These are phyloP conservation scores for Plodia interpunctella DNA, from an alignment of 1,140 invertebrate genomes.

Conservation along the genomic window DNA sequence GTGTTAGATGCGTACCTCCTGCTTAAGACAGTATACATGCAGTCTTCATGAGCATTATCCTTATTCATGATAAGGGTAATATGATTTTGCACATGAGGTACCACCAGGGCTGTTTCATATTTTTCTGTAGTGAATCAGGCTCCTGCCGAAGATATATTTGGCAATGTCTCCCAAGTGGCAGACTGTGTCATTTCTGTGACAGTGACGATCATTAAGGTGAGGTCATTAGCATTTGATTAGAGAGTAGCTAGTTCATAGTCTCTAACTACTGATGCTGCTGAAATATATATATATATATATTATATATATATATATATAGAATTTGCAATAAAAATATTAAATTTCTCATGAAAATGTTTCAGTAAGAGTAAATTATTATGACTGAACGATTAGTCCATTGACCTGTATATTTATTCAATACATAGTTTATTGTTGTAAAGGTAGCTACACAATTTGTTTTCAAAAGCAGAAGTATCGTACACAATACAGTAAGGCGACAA, in stretches of 20 bases:
- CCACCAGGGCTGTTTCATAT: slow-evolving; percentile 4
- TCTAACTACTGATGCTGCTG: background rate
- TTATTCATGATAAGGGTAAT: background rate
- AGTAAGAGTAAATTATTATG: too few species aligned
- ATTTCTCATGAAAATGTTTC: too few species aligned
- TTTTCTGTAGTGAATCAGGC: slow-evolving; percentile 13
- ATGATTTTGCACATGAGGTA: background rate
- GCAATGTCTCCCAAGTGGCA: slow-evolving; percentile 47
- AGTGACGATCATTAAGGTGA: slow-evolving; percentile 28
- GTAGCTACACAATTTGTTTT: background rate
- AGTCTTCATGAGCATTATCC: too few species aligned
- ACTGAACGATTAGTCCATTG: too few species aligned
- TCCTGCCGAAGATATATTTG: slow-evolving; percentile 23
- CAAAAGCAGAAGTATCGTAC: background rate
- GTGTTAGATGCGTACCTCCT: too few species aligned
- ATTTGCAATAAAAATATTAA: too few species aligned
- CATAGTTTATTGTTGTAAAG: background rate
- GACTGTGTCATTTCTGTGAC: slow-evolving; percentile 20
- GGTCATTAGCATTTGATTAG: slow-evolving; percentile 20
- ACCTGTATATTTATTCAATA: too few species aligned
- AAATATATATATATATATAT: too few species aligned
- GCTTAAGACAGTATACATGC: too few species aligned
- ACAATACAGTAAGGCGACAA: background rate
- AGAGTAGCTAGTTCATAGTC: background rate
- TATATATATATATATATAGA: too few species aligned